Percentiles rank a stretch among this genome's conserved stretches.
phyloP scores from a whole-genome alignment of 2,888 invertebrate genomes.

The Drosophila mercatorum region DNA sequence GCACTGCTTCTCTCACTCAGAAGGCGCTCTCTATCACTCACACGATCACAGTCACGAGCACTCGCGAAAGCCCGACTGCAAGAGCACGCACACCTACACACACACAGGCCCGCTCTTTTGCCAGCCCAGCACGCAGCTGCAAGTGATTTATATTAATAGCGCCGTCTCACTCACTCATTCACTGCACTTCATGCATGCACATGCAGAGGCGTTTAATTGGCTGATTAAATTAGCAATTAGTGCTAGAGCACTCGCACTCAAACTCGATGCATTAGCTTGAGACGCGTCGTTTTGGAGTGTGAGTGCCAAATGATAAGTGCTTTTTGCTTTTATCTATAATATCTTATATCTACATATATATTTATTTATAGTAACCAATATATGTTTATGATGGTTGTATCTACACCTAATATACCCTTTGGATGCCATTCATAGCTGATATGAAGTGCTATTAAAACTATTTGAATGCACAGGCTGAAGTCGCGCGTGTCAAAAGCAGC shows the following conservation, averaged over 20 bases:
- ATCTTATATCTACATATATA: neutral
- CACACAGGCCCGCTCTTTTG: neutral
- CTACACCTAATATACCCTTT: constrained; percentile 18
- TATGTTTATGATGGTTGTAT: too few relatives aligned
- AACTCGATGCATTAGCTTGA: neutral
- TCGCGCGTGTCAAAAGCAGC: constrained; percentile 71
- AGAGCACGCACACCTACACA: neutral
- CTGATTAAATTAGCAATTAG: constrained; percentile 8
- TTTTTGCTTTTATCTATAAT: neutral
- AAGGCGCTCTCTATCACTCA: neutral
- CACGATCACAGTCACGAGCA: neutral
- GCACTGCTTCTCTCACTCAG: neutral
- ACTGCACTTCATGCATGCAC: neutral
- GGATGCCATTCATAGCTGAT: neutral
- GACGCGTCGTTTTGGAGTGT: neutral
- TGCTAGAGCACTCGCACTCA: neutral
- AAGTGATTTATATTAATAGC: constrained; percentile 6
- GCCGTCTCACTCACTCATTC: neutral
- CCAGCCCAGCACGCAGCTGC: constrained; percentile 1
- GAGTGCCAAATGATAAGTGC: neutral
- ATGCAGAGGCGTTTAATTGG: constrained; percentile 9
- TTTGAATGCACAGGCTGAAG: constrained; percentile 31
- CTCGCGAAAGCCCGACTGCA: neutral
- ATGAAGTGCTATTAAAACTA: constrained; percentile 40
- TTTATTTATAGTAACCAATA: too few relatives aligned